These are phyloP conservation scores for Garrulus glandarius DNA, from an alignment of 2,797 vertebrate species.

Conservation along the genomic window DNA sequence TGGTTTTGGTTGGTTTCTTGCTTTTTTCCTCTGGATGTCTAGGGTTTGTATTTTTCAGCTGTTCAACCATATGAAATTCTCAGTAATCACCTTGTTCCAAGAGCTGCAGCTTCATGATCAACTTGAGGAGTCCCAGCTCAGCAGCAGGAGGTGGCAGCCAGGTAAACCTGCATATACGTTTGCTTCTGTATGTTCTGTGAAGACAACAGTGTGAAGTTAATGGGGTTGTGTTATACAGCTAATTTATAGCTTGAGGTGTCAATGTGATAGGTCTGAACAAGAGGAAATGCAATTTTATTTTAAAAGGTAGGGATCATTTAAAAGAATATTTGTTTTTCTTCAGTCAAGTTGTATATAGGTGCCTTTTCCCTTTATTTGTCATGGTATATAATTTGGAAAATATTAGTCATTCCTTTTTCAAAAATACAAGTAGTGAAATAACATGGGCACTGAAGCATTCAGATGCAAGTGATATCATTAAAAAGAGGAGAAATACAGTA, in stretches of 20 bases:
- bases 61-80: background rate
- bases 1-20: background rate
- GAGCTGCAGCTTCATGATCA: background rate
- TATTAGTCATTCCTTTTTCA: conserved; percentile 20
- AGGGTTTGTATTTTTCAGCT: background rate
- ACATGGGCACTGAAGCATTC: conserved; percentile 19
- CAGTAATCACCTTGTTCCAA: background rate
- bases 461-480: conserved; percentile 10
- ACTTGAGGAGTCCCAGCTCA: background rate
- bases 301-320: background rate
- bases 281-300: background rate
- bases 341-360: background rate
- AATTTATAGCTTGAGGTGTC: background rate
- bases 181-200: background rate
- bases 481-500: conserved; percentile 17
- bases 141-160: background rate
- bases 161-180: background rate
- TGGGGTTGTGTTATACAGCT: background rate
- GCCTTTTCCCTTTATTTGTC: background rate
- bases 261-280: background rate
- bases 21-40: background rate
- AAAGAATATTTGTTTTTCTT: background rate
- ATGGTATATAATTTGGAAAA: background rate
- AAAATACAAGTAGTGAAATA: conserved; percentile 30
- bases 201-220: background rate